phyloP scores from a whole-genome alignment of 1,140 invertebrate genomes.

The Latrodectus geometricus region DNA sequence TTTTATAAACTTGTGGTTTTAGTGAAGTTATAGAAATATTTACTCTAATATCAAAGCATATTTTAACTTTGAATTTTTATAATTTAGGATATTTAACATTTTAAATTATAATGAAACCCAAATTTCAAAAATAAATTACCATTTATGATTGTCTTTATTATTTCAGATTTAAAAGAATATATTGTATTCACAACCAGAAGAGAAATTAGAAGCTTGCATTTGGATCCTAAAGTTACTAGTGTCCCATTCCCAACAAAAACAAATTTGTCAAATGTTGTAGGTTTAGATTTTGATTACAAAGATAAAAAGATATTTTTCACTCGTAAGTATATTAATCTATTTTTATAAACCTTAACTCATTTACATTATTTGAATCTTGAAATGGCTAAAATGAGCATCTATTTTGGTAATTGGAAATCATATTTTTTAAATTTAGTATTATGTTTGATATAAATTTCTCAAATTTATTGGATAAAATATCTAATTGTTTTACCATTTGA shows the following conservation, averaged over 20 bases:
- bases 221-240: conserved; percentile 83
- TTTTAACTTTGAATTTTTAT: too few relatives aligned
- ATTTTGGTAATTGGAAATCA: neutral
- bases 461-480: neutral
- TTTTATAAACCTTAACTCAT: neutral
- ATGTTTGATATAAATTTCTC: too few relatives aligned
- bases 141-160: too few relatives aligned
- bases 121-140: too few relatives aligned
- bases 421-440: neutral
- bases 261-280: conserved; percentile 96
- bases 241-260: conserved; percentile 87
- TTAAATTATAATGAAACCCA: too few relatives aligned
- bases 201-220: conserved; percentile 86
- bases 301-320: conserved; percentile 86
- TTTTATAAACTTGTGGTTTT: too few relatives aligned
- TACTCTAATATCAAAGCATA: too few relatives aligned
- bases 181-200: conserved; percentile 91
- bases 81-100: too few relatives aligned
- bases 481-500: conserved; percentile 11
- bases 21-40: too few relatives aligned
- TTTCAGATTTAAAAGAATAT: conserved; percentile 77
- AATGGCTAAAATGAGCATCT: neutral
- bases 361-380: neutral
- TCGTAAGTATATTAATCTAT: conserved; percentile 72
- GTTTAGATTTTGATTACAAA: conserved; percentile 93